Base-by-base conservation (phyloP, 2,797 vertebrate species). In the Aotus griseimembra region DNA sequence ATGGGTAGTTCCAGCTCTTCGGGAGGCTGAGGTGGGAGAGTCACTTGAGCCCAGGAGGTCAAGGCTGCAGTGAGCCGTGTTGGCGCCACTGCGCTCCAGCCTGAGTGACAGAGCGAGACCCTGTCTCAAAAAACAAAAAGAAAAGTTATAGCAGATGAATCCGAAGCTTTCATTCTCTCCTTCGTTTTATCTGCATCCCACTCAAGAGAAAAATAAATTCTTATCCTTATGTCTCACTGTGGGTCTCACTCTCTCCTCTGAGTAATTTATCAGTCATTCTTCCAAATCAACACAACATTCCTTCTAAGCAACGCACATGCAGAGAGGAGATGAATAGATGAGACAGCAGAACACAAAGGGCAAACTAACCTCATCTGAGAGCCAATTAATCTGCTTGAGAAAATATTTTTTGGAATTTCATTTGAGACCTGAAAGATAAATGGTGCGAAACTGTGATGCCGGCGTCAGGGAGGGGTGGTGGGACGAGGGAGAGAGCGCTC, bases 201-300 rank as follows among this genome's bases (percentile, higher is more conserved):
- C n/a, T 87, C 44, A 82, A 90, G 41, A 90, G 75, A 86, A 91
- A 97, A 92, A 79, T 44, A 26, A 79, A 52, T 76, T 57, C 10
- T 52, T 87, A 28, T 72, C 26, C 81, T 95, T 82, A 64, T 64
- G 30, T 80, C 48, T 94, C 91, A 82, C 33, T 76, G 8, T 83
- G 55, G 7, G 7, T 96, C 81, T 94, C 58, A 36, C 36, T 80
- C 20, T 89, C 4, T 92, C 50, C 81, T 36, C 28, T 36, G 14
- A 93, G 61, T 83, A 36, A 88, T 90, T 90, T 92, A 88, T 90
- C 39, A 79, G 28, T 50, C n/a, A 82, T 92, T 94, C 90, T 92
- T 96, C 67, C 76, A 96, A 92, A 77, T 36, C 89, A 94, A 88
- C 22, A 87, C 30, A 88, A 41, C 57, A 88, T 82, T 77, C 41